phyloP scores from a whole-genome alignment of 2,888 invertebrate species.

The Chorisops tibialis region DNA sequence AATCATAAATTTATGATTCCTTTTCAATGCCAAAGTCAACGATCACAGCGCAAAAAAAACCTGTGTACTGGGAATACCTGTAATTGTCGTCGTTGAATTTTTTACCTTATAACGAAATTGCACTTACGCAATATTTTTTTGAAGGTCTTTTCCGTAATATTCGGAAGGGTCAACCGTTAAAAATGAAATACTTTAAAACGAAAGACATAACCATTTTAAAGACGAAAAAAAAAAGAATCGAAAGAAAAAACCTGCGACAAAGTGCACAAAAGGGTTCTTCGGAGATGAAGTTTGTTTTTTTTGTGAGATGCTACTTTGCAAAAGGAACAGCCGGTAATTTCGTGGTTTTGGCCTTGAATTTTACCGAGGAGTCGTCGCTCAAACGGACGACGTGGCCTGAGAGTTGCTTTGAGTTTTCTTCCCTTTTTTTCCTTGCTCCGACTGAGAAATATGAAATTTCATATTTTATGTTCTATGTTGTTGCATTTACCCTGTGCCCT shows the following conservation, averaged over 20 bases:
- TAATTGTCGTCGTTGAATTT: too few relatives aligned
- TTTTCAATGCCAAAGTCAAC: too few relatives aligned
- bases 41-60: not conserved
- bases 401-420: not conserved
- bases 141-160: slow-evolving; percentile 20
- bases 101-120: too few relatives aligned
- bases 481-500: slow-evolving; percentile 6
- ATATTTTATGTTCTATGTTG: slow-evolving; percentile 19
- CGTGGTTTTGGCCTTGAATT: slow-evolving; percentile 3
- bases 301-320: not conserved
- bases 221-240: not conserved
- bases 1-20: slow-evolving; percentile 11
- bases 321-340: not conserved
- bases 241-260: not conserved
- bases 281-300: not conserved
- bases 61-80: not conserved
- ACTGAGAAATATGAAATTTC: slow-evolving; percentile 18
- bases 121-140: not conserved
- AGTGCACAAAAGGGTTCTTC: slow-evolving; percentile 16
- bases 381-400: not conserved
- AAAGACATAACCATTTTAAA: not conserved
- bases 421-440: slow-evolving; percentile 1
- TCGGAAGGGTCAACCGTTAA: slow-evolving; percentile 16
- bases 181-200: not conserved
- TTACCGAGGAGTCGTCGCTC: not conserved